Percentiles rank a stretch among this genome's conserved stretches.
These are phyloP conservation scores for Echinarachnius parma DNA, from an alignment of 53 echinoderm and acorn worm genomes.

Conservation along the genomic window DNA sequence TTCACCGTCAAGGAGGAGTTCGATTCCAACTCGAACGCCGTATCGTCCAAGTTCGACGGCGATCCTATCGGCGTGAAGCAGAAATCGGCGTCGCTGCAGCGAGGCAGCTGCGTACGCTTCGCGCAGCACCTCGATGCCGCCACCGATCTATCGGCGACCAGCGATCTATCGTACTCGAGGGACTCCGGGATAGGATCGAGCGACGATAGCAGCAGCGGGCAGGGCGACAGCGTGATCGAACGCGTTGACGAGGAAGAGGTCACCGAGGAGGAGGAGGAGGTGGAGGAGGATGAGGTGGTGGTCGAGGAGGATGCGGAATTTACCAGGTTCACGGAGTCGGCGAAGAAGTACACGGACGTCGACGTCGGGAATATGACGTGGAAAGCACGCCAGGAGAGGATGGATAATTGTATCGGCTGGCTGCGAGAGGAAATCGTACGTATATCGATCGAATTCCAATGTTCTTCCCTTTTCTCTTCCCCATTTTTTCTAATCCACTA, in stretches of 20 bases:
- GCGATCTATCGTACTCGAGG: conserved; percentile 31
- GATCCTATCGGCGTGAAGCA: no score
- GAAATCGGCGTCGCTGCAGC: conserved; percentile 21
- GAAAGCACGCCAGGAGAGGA: conserved; percentile 44
- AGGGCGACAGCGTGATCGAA: neutral
- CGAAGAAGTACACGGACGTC: conserved; percentile 14
- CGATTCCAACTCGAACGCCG: conserved; percentile 14
- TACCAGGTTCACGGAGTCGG: neutral
- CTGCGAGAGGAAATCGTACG: conserved; percentile 77
- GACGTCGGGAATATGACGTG: conserved; percentile 18
- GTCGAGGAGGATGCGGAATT: conserved; percentile 3
- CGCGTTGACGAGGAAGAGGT: neutral
- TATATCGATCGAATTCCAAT: no score
- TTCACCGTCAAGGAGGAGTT: conserved; percentile 29
- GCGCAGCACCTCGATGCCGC: neutral
- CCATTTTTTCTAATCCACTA: no score
- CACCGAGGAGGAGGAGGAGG: conserved; percentile 5
- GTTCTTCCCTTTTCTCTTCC: no score
- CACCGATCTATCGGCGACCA: conserved; percentile 15
- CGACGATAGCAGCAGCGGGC: conserved; percentile 6
- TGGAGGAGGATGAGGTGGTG: conserved; percentile 11
- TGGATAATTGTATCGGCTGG: conserved; percentile 66
- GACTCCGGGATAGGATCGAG: conserved; percentile 34
- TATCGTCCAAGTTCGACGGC: neutral
- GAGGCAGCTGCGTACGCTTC: conserved; percentile 19